These are phyloP conservation scores for Sorex maritimensis DNA, from an alignment of 2,797 vertebrate species.

Conservation along the genomic window DNA sequence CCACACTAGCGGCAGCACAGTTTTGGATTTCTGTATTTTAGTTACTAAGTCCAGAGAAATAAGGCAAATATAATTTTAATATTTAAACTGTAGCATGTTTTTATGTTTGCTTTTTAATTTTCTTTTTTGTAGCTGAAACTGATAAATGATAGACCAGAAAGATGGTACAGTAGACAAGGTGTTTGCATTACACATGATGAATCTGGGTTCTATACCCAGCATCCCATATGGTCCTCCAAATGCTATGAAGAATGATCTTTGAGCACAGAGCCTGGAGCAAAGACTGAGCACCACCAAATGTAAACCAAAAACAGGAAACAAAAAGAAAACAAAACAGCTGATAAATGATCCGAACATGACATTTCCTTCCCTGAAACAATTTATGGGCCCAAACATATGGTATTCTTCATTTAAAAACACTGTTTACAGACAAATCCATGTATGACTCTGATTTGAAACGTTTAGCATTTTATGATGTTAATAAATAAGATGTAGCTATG, in stretches of 20 bases:
- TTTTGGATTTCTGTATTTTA: too few species aligned
- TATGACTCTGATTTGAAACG: not conserved
- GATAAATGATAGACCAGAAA: too few species aligned
- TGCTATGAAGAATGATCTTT: too few species aligned
- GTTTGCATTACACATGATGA: too few species aligned
- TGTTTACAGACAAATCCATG: not conserved
- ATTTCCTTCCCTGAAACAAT: not conserved
- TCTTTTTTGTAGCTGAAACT: not conserved
- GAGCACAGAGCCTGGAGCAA: too few species aligned
- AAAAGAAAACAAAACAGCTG: too few species aligned
- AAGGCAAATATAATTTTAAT: not conserved
- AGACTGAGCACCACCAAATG: too few species aligned
- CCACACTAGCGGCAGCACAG: too few species aligned
- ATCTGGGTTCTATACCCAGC: too few species aligned
- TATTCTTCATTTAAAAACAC: constrained; percentile 14
- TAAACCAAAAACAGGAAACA: too few species aligned
- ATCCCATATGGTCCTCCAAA: too few species aligned
- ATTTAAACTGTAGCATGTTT: not conserved
- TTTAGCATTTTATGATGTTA: not conserved
- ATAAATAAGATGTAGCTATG: not conserved
- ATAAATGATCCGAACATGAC: not conserved
- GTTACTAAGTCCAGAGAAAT: not conserved
- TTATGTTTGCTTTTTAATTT: not conserved
- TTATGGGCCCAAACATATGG: not conserved
- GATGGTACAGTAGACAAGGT: too few species aligned